Conservation (phyloP, 2,113 vertebrate genomes). For the mouse (Mus musculus) region DNA sequence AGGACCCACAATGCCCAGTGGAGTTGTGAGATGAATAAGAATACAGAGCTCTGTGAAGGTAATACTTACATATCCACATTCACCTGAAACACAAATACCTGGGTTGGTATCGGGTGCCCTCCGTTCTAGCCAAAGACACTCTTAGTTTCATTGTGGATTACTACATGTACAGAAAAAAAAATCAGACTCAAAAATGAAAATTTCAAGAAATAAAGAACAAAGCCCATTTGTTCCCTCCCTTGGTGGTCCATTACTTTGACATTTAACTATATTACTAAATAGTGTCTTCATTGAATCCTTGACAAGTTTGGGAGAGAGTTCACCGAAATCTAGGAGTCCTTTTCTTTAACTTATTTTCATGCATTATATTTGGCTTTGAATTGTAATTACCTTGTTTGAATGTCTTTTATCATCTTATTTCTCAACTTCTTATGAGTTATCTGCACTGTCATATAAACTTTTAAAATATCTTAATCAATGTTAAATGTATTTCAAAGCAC, state of each 20-base stretch:
- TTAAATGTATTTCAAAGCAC: neutral
- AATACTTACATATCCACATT: neutral
- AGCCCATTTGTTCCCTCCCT: rapidly evolving
- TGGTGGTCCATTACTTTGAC: neutral
- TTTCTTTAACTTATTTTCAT: neutral
- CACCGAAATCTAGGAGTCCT: neutral
- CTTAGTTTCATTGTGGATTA: neutral
- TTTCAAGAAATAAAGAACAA: neutral
- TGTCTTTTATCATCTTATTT: neutral
- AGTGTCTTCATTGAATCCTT: neutral
- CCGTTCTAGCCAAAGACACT: neutral
- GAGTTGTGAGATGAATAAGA: neutral
- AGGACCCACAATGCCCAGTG: too few relatives aligned
- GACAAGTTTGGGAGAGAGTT: neutral
- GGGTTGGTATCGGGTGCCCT: too few relatives aligned
- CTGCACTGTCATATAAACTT: neutral
- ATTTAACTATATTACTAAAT: neutral
- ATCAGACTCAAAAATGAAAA: neutral
- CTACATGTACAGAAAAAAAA: neutral
- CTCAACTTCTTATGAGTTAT: neutral
- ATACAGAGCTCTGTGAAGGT: neutral
- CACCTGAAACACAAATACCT: neutral
- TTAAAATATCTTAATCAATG: neutral
- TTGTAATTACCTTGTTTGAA: neutral
- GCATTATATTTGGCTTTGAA: neutral